phyloP scores from a whole-genome alignment of 2,113 vertebrate genomes.

The Lamprotornis superbus region DNA sequence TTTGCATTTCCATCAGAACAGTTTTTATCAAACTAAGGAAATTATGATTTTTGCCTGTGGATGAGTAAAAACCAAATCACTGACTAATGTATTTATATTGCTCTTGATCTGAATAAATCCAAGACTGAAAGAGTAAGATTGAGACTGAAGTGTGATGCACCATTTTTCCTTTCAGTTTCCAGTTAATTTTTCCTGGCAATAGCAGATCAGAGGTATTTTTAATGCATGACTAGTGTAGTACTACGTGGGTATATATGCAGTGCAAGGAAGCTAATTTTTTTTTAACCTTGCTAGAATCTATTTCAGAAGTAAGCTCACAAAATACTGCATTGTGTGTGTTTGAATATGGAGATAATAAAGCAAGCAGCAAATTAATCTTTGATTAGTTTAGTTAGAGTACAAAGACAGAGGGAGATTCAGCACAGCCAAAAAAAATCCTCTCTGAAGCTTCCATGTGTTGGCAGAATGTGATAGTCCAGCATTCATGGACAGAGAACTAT shows the following conservation, averaged over 20 bases:
- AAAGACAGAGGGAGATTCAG: neutral
- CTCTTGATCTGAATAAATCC: neutral
- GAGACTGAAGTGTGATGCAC: neutral
- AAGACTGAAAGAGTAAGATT: neutral
- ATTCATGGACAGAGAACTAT: neutral
- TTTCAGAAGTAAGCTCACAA: slow-evolving; percentile 7
- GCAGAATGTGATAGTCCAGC: neutral
- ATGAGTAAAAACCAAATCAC: neutral
- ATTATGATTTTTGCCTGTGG: neutral
- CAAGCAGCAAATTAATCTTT: slow-evolving; percentile 7
- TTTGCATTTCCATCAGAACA: neutral
- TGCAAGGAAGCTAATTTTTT: neutral
- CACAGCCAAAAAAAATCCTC: neutral
- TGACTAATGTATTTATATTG: neutral
- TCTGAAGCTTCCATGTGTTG: neutral
- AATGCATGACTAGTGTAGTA: neutral
- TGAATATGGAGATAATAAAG: neutral
- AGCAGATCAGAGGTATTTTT: slow-evolving; percentile 6
- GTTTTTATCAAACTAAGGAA: neutral
- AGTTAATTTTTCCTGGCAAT: neutral
- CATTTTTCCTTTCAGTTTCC: neutral
- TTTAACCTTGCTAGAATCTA: neutral
- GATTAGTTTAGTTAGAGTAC: neutral
- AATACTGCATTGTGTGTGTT: neutral
- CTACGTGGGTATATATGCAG: neutral